phyloP scores from a whole-genome alignment of 2,113 vertebrate species.

The Pseudopipra pipra region DNA sequence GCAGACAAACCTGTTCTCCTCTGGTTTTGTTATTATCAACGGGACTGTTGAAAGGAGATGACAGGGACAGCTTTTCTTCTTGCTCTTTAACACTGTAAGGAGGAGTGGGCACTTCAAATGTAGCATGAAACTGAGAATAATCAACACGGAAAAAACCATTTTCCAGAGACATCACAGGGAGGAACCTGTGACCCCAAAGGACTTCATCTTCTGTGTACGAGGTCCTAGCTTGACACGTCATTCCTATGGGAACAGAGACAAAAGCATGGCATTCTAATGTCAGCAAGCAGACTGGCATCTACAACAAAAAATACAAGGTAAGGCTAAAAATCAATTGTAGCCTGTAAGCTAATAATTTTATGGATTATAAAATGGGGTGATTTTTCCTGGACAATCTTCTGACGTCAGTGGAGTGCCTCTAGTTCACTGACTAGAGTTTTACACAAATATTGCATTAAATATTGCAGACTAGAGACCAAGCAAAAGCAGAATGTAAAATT shows the following conservation, averaged over 20 bases:
- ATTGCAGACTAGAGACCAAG: neutral
- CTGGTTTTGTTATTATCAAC: slow-evolving; percentile 47
- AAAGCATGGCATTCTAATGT: neutral
- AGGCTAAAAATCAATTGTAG: neutral
- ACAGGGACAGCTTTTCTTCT: slow-evolving; percentile 79
- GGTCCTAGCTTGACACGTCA: slow-evolving; percentile 89
- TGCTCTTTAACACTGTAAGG: slow-evolving; percentile 86
- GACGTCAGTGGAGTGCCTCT: neutral
- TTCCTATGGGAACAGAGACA: slow-evolving; percentile 68
- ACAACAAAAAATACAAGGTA: neutral
- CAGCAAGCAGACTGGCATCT: neutral
- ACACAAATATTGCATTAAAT: neutral
- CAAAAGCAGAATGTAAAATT: neutral
- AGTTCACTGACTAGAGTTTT: neutral
- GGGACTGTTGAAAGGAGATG: slow-evolving; percentile 69
- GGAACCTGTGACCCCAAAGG: slow-evolving; percentile 88
- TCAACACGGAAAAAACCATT: slow-evolving; percentile 91
- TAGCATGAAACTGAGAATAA: slow-evolving; percentile 90
- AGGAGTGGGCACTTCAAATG: slow-evolving; percentile 86
- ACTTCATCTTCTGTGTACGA: slow-evolving; percentile 91
- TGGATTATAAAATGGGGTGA: neutral
- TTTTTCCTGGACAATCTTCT: neutral
- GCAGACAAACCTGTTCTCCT: slow-evolving; percentile 76
- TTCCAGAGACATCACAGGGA: slow-evolving; percentile 89
- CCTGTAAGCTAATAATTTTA: neutral